Percentiles rank a stretch among this genome's conserved stretches.
Evolutionary conservation across 2,797 vertebrate species (phyloP).

Genomic region (Valencia hispanica): DNA sequence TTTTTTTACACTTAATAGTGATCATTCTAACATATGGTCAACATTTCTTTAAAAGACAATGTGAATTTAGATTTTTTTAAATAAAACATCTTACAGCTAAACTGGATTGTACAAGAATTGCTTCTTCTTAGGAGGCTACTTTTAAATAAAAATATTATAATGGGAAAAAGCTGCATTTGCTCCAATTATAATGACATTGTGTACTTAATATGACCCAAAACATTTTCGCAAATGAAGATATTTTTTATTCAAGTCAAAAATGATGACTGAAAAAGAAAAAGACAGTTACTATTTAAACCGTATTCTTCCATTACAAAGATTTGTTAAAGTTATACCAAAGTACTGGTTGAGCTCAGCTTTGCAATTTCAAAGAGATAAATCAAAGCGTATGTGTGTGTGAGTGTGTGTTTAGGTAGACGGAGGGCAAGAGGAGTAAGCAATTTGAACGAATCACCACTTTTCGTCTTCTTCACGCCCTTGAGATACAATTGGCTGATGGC

Average conservation of each 20-base stretch:
- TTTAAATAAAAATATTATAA: neutral
- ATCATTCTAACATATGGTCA: neutral
- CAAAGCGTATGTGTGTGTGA: neutral
- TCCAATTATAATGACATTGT: neutral
- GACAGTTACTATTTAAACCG: neutral
- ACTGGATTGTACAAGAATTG: neutral
- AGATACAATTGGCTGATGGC: neutral
- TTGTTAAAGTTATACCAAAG: neutral
- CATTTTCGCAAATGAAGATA: neutral
- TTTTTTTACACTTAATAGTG: neutral
- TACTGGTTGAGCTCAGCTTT: neutral
- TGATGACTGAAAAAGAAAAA: neutral
- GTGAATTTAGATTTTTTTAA: neutral
- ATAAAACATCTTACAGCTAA: neutral
- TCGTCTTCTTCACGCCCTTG: neutral
- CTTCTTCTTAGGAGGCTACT: neutral
- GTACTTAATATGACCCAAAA: neutral
- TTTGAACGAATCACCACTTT: neutral
- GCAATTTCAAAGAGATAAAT: neutral
- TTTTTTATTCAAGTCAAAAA: neutral
- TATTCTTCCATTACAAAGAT: neutral
- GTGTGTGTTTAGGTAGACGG: neutral
- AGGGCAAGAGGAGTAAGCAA: neutral
- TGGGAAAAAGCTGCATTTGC: neutral
- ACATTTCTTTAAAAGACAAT: constrained; percentile 1